Evolutionary conservation across 1,140 invertebrate species (phyloP).

Genomic region (Phocides pigmalion): DNA sequence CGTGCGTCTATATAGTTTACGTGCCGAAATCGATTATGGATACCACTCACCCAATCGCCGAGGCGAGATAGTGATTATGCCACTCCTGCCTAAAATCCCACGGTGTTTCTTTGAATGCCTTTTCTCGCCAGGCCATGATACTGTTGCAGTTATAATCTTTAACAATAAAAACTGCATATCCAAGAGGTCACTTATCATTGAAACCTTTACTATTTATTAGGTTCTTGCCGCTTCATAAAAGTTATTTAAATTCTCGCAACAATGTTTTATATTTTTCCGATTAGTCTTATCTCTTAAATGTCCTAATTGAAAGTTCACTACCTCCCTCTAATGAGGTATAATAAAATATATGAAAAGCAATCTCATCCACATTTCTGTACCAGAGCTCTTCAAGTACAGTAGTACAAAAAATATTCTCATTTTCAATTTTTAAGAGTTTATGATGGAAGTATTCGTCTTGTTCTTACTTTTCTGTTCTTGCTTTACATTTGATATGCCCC

Average conservation of each 20-base stretch:
- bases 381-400: conserved; percentile 11
- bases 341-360: conserved; percentile 5
- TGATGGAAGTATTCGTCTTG: conserved; percentile 36
- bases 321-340: background rate
- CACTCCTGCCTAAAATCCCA: too few relatives aligned
- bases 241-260: conserved; percentile 4
- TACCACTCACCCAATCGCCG: too few relatives aligned
- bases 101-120: too few relatives aligned
- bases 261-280: background rate
- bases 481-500: conserved; percentile 58
- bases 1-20: too few relatives aligned
- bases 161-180: background rate
- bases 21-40: too few relatives aligned
- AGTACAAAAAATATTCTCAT: background rate
- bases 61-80: too few relatives aligned
- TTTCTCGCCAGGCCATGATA: too few relatives aligned
- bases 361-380: conserved; percentile 5
- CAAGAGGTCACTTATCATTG: background rate
- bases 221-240: conserved; percentile 17
- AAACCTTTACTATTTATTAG: conserved; percentile 5
- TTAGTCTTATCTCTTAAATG: background rate
- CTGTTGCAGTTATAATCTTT: too few relatives aligned
- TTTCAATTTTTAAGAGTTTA: background rate
- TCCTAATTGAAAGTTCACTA: conserved; percentile 14
- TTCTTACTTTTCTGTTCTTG: conserved; percentile 34